Evolutionary conservation across 92 coral and sea anemone species (phyloP).

Genomic region (Epizoanthus stellaris): DNA sequence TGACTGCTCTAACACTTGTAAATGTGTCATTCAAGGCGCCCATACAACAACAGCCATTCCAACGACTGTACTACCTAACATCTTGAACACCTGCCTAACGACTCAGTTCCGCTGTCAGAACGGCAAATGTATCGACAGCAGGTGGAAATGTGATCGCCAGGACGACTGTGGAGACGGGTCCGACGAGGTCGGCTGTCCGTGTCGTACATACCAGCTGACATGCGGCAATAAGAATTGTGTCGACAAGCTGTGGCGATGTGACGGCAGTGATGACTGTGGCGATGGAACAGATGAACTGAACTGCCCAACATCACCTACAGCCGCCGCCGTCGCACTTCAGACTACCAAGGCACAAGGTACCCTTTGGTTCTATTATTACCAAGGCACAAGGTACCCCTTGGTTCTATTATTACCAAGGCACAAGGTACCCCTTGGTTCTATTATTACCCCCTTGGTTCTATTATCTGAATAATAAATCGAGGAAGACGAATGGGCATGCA

Average conservation of each 20-base stretch:
- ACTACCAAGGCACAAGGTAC: slow-evolving; percentile 22
- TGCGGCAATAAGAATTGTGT: slow-evolving; percentile 86
- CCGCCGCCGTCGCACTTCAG: slow-evolving; percentile 11
- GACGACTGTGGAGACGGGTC: slow-evolving; percentile 91
- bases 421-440: slow-evolving; percentile 17
- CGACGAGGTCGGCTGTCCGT: slow-evolving; percentile 88
- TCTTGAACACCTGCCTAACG: slow-evolving; percentile 37
- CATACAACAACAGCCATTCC: slow-evolving; percentile 36
- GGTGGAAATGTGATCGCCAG: slow-evolving; percentile 70
- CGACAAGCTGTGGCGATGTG: slow-evolving; percentile 72
- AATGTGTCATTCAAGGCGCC: background rate
- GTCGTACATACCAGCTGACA: slow-evolving; percentile 58
- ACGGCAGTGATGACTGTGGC: slow-evolving; percentile 84
- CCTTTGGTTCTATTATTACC: background rate
- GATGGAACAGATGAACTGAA: slow-evolving; percentile 89
- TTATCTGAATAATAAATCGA: too few relatives aligned
- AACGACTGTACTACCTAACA: slow-evolving; percentile 43
- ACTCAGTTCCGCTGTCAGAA: slow-evolving; percentile 74
- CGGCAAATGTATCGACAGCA: slow-evolving; percentile 70
- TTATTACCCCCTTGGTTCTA: background rate
- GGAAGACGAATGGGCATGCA: background rate
- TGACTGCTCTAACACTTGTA: too few relatives aligned
- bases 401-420: background rate
- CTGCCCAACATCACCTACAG: slow-evolving; percentile 46
- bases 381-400: slow-evolving; percentile 3